phyloP scores from a whole-genome alignment of 2,888 invertebrate species.

The Tipula lateralis region DNA sequence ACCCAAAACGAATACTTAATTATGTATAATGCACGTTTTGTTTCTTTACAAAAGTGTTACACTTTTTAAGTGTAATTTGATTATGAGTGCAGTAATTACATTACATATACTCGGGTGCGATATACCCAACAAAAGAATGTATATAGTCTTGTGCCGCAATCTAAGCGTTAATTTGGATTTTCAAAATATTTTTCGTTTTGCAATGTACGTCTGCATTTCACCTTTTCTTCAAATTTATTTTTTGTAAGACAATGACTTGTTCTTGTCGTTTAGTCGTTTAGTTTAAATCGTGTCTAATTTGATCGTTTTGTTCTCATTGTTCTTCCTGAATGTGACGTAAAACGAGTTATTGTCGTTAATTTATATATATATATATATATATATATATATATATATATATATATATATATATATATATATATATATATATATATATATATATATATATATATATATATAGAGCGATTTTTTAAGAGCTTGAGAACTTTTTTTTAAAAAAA shows the following conservation, averaged over 20 bases:
- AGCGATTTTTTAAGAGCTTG: too few relatives aligned
- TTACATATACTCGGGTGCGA: not conserved
- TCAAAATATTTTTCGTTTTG: not conserved
- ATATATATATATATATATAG: too few relatives aligned
- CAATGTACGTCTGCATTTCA: not conserved
- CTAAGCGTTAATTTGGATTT: not conserved
- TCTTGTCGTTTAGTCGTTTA: too few relatives aligned
- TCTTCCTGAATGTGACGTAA: not conserved
- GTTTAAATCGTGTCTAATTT: not conserved
- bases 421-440: too few relatives aligned
- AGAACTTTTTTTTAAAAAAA: too few relatives aligned
- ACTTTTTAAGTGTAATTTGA: not conserved
- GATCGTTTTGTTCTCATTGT: not conserved
- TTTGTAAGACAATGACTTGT: not conserved
- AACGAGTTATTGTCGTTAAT: not conserved
- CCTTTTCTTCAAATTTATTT: not conserved
- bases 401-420: too few relatives aligned
- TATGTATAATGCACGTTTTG: not conserved
- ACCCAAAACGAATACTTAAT: not conserved
- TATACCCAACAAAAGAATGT: not conserved
- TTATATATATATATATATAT: too few relatives aligned
- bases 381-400: too few relatives aligned
- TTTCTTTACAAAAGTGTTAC: not conserved
- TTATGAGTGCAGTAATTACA: not conserved
- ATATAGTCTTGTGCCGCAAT: not conserved